phyloP scores from a whole-genome alignment of 1,140 invertebrate genomes.

The Copidosoma floridanum region DNA sequence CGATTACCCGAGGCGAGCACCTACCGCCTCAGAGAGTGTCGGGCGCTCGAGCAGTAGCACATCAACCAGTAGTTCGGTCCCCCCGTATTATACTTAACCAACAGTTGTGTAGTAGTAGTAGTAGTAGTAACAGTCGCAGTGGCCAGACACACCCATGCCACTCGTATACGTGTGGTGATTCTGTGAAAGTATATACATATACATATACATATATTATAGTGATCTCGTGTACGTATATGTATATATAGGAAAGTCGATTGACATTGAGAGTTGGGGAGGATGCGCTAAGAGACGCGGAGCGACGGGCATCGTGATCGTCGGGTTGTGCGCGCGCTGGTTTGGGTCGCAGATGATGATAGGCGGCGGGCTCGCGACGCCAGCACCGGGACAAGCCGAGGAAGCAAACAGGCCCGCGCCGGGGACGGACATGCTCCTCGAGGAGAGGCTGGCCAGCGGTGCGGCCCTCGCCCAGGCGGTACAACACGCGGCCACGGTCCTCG shows the following conservation, averaged over 20 bases:
- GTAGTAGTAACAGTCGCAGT: not conserved
- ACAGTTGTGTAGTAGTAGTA: not conserved
- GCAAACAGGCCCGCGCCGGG: not conserved
- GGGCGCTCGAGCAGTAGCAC: conserved; percentile 2
- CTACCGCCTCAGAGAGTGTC: too few relatives aligned
- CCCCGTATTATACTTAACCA: too few relatives aligned
- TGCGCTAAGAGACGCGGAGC: too few relatives aligned
- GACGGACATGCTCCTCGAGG: conserved; percentile 41
- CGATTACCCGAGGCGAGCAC: conserved; percentile 21
- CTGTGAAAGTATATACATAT: too few relatives aligned
- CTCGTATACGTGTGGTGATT: too few relatives aligned
- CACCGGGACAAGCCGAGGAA: conserved; percentile 47
- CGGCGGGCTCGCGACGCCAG: conserved; percentile 51
- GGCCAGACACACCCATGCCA: too few relatives aligned
- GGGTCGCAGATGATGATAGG: conserved; percentile 52
- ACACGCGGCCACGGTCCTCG: conserved; percentile 43
- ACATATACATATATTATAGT: too few relatives aligned
- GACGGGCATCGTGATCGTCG: conserved; percentile 12
- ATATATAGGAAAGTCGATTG: too few relatives aligned
- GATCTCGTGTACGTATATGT: too few relatives aligned
- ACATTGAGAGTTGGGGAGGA: too few relatives aligned
- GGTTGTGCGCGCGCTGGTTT: conserved; percentile 14
- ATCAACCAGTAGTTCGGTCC: too few relatives aligned
- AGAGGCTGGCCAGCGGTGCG: conserved; percentile 51
- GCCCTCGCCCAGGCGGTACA: conserved; percentile 42